Base-by-base conservation (phyloP, 2,888 invertebrate genomes). In the Chloromyia formosa region DNA sequence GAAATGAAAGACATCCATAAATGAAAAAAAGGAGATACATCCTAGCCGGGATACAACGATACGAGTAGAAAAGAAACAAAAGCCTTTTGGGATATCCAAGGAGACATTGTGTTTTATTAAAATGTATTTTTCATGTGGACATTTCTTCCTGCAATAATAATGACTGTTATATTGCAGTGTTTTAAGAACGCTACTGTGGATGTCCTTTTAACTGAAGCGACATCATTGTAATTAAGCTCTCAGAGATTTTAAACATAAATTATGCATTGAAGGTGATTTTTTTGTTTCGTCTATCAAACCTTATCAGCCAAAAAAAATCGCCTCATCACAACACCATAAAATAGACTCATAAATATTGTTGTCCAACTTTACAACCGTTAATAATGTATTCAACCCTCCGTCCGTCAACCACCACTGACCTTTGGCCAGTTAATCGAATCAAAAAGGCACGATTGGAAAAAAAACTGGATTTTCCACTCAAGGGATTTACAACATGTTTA, bases 81-180 rank as follows among this genome's bases (percentile, higher is more conserved):
- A 49, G 12, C 49, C 49, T 49, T 49, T 49, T n/a, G 12, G 49
- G 16, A 49, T 12, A 49, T n/a, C 12, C 49, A 49, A n/a, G 49
- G 49, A n/a, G 49, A 49, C 49, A 49, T 49, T 49, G 49, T 49
- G 49, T n/a, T 49, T 49, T 49, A 49, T n/a, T 49, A 49, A 49
- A 49, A 49, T 49, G 49, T 49, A 12, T 49, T n/a, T n/a, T 49
- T 49, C 14, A n/a, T 49, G 49, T 49, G 16, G 12, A n/a, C 16
- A 49, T 49, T 49, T n/a, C 10, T 12, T 49, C 3, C 49, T 12
- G 12, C 2, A 5, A n/a, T 49, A 5, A 49, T 7, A 49, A 49
- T 2, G 12, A n/a, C 49, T 49, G 49, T 49, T n/a, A 49, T n/a
- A n/a, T 49, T 49, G 49, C 49, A 49, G 27, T 35, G 27, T 35